phyloP scores from a whole-genome alignment of 2,113 vertebrate genomes.

The Hemicordylus capensis region DNA sequence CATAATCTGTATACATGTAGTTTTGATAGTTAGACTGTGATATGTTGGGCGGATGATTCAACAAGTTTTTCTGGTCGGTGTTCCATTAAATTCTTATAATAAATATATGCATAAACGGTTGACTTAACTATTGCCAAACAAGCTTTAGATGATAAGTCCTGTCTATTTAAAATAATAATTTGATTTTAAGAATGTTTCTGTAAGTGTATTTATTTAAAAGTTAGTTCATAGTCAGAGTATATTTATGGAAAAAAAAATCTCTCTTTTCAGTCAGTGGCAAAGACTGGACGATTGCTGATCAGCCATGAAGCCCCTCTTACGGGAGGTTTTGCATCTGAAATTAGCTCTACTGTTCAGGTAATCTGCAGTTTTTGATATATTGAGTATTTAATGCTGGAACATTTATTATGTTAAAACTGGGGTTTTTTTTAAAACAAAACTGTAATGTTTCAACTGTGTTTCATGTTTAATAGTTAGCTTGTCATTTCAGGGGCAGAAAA shows the following conservation, averaged over 20 bases:
- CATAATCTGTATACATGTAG: not conserved
- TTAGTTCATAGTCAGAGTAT: too few species aligned
- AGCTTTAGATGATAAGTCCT: not conserved
- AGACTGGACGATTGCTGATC: slow-evolving; percentile 93
- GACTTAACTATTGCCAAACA: not conserved
- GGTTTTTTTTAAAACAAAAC: not conserved
- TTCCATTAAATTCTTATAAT: slow-evolving; percentile 7
- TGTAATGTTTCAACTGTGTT: not conserved
- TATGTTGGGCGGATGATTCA: slow-evolving; percentile 20
- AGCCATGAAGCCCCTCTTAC: slow-evolving; percentile 97
- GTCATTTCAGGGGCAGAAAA: not conserved
- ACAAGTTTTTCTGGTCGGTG: not conserved
- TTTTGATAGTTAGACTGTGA: slow-evolving; percentile 28
- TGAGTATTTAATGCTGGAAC: not conserved
- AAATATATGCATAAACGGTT: too few species aligned
- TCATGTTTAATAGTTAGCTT: not conserved
- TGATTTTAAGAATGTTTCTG: not conserved
- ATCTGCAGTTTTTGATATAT: slow-evolving; percentile 6
- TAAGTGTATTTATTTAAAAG: not conserved
- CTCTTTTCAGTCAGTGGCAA: slow-evolving; percentile 89
- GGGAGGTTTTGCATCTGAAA: slow-evolving; percentile 96
- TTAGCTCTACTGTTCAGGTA: slow-evolving; percentile 96
- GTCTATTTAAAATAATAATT: not conserved
- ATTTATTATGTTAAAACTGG: not conserved
- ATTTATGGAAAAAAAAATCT: too few species aligned